Base-by-base conservation (phyloP, 1,140 invertebrate species). In the Gonioctena quinquepunctata region DNA sequence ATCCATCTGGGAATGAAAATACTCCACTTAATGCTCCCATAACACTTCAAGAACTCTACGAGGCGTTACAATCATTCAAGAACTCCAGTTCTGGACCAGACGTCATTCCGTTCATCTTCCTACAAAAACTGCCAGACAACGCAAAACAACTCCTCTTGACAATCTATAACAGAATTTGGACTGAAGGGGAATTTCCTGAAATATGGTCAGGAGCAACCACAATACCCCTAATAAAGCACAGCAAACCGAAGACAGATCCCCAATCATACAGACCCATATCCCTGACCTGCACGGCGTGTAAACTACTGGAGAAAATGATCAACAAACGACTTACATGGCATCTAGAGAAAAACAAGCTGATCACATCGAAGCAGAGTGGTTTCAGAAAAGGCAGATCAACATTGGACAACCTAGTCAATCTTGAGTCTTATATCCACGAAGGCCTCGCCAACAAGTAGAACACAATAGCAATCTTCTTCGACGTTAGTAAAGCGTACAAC, bases 271-370 rank as follows among this genome's bases (percentile, higher is more conserved):
- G 68, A 63, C 68, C 68, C 18, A 73, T 73, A n/a, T 66, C 56
- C 23, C 64, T 70, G 7, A 73, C 71, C 23, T 66, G 68, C 57
- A 67, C 63, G 3, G 33, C 63, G 60, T 70, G 63, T 50, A 73
- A 73, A 60, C 18, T 70, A 18, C 27, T 73, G 4, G 71, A 73
- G 52, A 59, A 48, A 66, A 70, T 70, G 3, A 23, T 70, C 6
- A 66, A 70, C 48, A 23, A 49, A 18, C 26, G 69, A 19, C 56
- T 70, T 11, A 22, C n/a, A 18, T 60, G 62, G 54, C 48, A 50
- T 25, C 33, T 70, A 5, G 69, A 70, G 60, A 28, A 27, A 3
- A 59, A 66, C 52, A 60, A 66, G 11, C 52, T 49, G 11, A 7
- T 70, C 18, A 33, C 8, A n/a, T 18, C 5, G 26, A 16, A 33